Conservation (phyloP, 2,888 invertebrate species). For the Scotopteryx bipunctaria region DNA sequence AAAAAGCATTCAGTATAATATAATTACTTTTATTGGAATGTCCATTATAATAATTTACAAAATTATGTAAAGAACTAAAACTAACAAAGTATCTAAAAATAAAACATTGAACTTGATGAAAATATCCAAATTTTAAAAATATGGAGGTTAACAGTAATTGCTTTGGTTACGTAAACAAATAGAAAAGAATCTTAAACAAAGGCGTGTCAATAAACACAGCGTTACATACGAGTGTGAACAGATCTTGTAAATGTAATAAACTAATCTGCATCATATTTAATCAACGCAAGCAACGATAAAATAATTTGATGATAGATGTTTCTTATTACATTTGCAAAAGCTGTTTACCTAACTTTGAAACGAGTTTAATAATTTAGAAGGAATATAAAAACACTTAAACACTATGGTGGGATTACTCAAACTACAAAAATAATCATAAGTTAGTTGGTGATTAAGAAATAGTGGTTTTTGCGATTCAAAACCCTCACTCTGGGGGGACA, state of each 20-base stretch:
- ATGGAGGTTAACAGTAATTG: constrained; percentile 64
- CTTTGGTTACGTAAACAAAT: constrained; percentile 59
- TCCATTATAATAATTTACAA: constrained; percentile 64
- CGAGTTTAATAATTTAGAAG: constrained; percentile 38
- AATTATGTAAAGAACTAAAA: constrained; percentile 54
- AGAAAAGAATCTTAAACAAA: constrained; percentile 23
- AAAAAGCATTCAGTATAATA: constrained; percentile 43
- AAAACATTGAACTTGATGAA: constrained; percentile 46
- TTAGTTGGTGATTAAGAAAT: background rate
- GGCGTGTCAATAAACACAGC: constrained; percentile 21
- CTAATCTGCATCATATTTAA: background rate
- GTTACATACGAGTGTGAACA: constrained; percentile 6
- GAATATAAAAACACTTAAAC: constrained; percentile 37
- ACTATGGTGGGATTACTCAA: constrained; percentile 43
- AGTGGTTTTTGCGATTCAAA: background rate
- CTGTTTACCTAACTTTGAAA: constrained; percentile 16
- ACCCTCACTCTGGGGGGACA: too few species aligned
- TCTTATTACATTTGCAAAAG: constrained; percentile 21
- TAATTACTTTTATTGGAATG: constrained; percentile 75
- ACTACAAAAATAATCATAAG: constrained; percentile 21
- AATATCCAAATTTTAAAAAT: constrained; percentile 52
- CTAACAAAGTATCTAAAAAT: constrained; percentile 46
- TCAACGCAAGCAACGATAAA: too few species aligned
- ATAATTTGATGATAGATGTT: constrained; percentile 14
- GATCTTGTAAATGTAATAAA: constrained; percentile 15